Percentiles rank a stretch among this genome's conserved stretches.
These are phyloP conservation scores for Minunthozetes semirufus DNA, from an alignment of 2,888 invertebrate species.

Conservation along the genomic window DNA sequence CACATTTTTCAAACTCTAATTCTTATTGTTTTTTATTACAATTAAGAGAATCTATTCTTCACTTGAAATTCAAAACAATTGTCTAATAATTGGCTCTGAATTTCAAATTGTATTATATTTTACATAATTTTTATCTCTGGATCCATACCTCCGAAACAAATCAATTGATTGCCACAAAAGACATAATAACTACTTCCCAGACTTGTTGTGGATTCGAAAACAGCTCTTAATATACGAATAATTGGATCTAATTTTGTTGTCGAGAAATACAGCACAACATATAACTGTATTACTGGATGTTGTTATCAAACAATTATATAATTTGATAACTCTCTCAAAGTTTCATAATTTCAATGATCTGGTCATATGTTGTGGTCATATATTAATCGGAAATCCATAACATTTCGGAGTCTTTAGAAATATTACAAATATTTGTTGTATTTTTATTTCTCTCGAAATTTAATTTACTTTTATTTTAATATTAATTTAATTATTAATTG, in stretches of 20 bases:
- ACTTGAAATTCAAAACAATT: not conserved
- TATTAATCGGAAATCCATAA: not conserved
- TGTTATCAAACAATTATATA: not conserved
- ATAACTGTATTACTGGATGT: not conserved
- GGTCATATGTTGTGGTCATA: no score
- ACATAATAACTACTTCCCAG: not conserved
- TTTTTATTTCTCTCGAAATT: not conserved
- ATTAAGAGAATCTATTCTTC: not conserved
- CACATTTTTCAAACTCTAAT: not conserved
- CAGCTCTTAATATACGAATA: no score
- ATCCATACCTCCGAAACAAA: not conserved
- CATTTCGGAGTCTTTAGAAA: not conserved
- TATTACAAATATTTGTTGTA: not conserved
- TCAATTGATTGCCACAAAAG: conserved; percentile 11
- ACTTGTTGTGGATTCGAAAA: not conserved
- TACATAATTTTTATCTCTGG: not conserved
- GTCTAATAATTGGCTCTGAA: not conserved
- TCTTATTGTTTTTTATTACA: not conserved
- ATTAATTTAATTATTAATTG: not conserved
- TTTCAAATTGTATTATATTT: conserved; percentile 10
- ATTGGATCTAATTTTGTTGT: not conserved
- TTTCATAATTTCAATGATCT: not conserved
- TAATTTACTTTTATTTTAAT: conserved; percentile 1
- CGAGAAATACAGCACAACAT: not conserved
- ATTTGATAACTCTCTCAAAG: not conserved